A percentile compares a stretch with the other conserved stretches of the same genome.
These are phyloP conservation scores for Typhlichthys eigenmanni DNA, from an alignment of 2,797 vertebrate species.

Conservation along the genomic window DNA sequence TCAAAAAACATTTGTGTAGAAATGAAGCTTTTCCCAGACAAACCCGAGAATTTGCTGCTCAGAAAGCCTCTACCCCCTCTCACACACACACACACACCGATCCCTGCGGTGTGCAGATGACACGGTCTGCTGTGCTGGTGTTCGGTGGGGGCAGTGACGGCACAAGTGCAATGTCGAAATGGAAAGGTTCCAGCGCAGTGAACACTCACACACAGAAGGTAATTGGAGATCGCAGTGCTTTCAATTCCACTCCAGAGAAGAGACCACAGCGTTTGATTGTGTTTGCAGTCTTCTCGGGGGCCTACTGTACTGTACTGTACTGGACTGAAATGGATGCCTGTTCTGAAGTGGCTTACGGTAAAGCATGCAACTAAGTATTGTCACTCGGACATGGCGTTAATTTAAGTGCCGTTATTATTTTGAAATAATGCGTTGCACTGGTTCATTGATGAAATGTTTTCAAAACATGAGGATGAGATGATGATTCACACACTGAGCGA, in stretches of 20 bases:
- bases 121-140: slow-evolving; percentile 61
- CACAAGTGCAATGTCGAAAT: slow-evolving; percentile 69
- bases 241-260: slow-evolving; percentile 53
- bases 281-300: slow-evolving; percentile 55
- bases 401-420: slow-evolving; percentile 21
- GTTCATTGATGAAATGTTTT: slow-evolving; percentile 28
- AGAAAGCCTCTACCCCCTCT: slow-evolving; percentile 44
- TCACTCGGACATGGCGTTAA: slow-evolving; percentile 5
- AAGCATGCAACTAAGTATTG: slow-evolving; percentile 8
- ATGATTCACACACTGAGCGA: slow-evolving; percentile 36
- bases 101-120: slow-evolving; percentile 57
- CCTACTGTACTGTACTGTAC: slow-evolving; percentile 18
- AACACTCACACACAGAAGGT: slow-evolving; percentile 67
- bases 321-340: slow-evolving; percentile 41
- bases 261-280: slow-evolving; percentile 66
- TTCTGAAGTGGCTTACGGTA: slow-evolving; percentile 24
- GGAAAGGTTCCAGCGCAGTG: slow-evolving; percentile 73
- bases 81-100: slow-evolving; percentile 42
- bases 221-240: slow-evolving; percentile 73
- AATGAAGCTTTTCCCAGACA: slow-evolving; percentile 61
- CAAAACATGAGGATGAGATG: slow-evolving; percentile 35
- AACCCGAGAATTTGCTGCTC: slow-evolving; percentile 63
- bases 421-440: too few species aligned
- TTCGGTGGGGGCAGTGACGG: slow-evolving; percentile 40
- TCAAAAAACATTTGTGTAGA: slow-evolving; percentile 52